Conservation (phyloP, 2,113 vertebrate species). For the Brachyhypopomus gauderio region DNA sequence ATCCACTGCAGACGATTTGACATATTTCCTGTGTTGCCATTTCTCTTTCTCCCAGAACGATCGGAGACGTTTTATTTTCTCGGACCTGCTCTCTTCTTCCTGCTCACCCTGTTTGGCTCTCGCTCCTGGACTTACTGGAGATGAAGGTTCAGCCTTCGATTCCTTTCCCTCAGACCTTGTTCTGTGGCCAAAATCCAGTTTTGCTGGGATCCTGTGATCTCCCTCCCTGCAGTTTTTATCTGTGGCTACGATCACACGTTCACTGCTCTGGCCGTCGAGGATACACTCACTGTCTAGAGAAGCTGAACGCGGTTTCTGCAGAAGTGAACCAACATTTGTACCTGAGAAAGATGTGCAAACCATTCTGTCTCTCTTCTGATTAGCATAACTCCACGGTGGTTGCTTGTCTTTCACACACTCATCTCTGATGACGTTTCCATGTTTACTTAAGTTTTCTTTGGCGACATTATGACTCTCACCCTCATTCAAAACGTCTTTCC, state of each 20-base stretch:
- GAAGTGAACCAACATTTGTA: not conserved
- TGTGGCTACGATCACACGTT: not conserved
- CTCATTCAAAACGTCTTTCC: not conserved
- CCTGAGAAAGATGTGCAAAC: not conserved
- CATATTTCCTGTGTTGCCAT: slow-evolving; percentile 52
- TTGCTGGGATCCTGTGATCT: not conserved
- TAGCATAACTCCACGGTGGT: slow-evolving; percentile 14
- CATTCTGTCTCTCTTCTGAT: slow-evolving; percentile 25
- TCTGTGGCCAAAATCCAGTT: not conserved
- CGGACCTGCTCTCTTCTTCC: slow-evolving; percentile 60
- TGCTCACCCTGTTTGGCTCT: slow-evolving; percentile 35
- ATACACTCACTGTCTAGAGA: not conserved
- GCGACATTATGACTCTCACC: not conserved
- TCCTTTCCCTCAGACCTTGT: slow-evolving; percentile 15
- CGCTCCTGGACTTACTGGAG: slow-evolving; percentile 1
- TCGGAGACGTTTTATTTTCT: slow-evolving; percentile 83
- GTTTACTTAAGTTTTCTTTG: not conserved
- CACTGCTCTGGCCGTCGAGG: not conserved
- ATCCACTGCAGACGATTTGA: slow-evolving; percentile 54
- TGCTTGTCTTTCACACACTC: not conserved
- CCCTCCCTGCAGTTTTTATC: slow-evolving; percentile 16
- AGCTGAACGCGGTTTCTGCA: slow-evolving; percentile 25
- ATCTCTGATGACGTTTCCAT: slow-evolving; percentile 4
- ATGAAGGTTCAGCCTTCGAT: not conserved
- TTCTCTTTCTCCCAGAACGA: slow-evolving; percentile 87